A percentile compares a stretch with the other conserved stretches of the same genome.
phyloP scores from a whole-genome alignment of 1,140 invertebrate species.

The Eriosoma lanigerum region DNA sequence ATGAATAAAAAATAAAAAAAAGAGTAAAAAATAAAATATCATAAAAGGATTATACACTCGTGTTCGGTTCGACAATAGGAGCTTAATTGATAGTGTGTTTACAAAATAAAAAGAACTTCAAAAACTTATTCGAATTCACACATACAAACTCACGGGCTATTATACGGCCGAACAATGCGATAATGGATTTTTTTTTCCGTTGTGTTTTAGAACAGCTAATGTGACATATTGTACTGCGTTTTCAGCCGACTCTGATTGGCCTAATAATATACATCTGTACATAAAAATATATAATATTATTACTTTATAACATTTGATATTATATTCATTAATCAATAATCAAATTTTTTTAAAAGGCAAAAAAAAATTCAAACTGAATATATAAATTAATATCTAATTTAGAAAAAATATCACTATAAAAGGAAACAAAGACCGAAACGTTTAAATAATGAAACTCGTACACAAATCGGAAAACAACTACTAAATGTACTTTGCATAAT shows the following conservation, averaged over 20 bases:
- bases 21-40: constrained; percentile 11
- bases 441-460: too few species aligned
- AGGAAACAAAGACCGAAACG: too few species aligned
- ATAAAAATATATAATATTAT: too few species aligned
- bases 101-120: constrained; percentile 22
- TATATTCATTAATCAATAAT: too few species aligned
- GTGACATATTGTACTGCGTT: constrained; percentile 31
- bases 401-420: too few species aligned
- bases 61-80: constrained; percentile 36
- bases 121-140: constrained; percentile 38
- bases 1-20: neutral
- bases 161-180: constrained; percentile 13
- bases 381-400: too few species aligned
- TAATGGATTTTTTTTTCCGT: constrained; percentile 38
- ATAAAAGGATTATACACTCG: constrained; percentile 42
- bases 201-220: constrained; percentile 18
- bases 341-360: too few species aligned
- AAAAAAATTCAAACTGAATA: too few species aligned
- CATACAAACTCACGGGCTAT: neutral
- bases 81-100: constrained; percentile 48
- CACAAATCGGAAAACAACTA: too few species aligned
- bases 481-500: too few species aligned
- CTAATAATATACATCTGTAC: neutral
- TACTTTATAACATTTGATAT: too few species aligned
- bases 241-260: neutral